These are phyloP conservation scores for Ashinkailepas kermadecensis DNA, from an alignment of 2,888 invertebrate species.

Conservation along the genomic window DNA sequence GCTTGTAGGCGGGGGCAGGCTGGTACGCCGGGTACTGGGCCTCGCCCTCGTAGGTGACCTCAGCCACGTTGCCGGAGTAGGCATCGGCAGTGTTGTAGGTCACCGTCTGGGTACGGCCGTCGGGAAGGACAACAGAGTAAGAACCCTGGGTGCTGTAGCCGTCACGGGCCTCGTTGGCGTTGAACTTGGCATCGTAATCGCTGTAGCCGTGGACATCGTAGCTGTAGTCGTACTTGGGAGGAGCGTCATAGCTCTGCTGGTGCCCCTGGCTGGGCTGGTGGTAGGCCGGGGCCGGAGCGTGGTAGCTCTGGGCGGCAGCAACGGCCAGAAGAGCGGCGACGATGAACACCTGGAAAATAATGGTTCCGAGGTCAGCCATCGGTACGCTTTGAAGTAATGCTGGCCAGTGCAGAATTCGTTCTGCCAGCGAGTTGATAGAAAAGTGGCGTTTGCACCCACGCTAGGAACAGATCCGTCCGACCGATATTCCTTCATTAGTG, in stretches of 20 bases:
- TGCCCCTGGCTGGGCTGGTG: not conserved
- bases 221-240: conserved; percentile 25
- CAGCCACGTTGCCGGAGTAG: conserved; percentile 29
- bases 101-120: conserved; percentile 32
- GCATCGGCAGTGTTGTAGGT: conserved; percentile 26
- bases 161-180: conserved; percentile 26
- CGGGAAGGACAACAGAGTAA: conserved; percentile 32
- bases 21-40: conserved; percentile 28
- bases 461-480: no score
- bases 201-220: conserved; percentile 29
- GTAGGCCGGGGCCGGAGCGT: not conserved
- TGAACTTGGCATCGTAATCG: conserved; percentile 26
- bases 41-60: conserved; percentile 31
- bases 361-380: no score
- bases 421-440: no score
- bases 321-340: not conserved
- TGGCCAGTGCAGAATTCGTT: no score
- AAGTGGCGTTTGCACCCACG: no score
- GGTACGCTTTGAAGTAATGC: no score
- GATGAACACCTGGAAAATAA: not conserved
- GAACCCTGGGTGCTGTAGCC: conserved; percentile 29
- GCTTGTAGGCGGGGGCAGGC: conserved; percentile 25
- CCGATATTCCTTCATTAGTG: no score
- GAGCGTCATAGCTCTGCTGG: not conserved
- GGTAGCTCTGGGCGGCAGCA: not conserved